Percentiles rank a stretch among this genome's conserved stretches.
These are phyloP conservation scores for Andrena bucephala DNA, from an alignment of 2,888 invertebrate species.

Conservation along the genomic window DNA sequence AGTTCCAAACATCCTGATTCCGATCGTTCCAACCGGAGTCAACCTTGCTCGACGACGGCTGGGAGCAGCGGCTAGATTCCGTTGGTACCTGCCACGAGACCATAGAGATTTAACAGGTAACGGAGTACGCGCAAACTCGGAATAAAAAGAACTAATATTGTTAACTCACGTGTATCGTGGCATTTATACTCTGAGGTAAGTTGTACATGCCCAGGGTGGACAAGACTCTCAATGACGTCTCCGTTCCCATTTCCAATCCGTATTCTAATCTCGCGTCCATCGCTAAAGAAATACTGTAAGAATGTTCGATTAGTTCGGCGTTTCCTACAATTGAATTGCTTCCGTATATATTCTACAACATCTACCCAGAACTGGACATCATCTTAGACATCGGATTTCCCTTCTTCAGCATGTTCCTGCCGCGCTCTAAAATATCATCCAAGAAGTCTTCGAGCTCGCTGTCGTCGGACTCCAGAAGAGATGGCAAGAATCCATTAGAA, in stretches of 20 bases:
- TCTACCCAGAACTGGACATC: constrained; percentile 79
- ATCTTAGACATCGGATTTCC: constrained; percentile 83
- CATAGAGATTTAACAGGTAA: not conserved
- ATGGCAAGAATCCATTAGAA: constrained; percentile 87
- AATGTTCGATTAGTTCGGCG: constrained; percentile 13
- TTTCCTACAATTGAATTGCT: not conserved
- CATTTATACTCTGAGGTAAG: constrained; percentile 87
- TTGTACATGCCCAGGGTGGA: constrained; percentile 89
- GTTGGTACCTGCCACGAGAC: constrained; percentile 57
- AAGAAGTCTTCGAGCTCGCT: constrained; percentile 93
- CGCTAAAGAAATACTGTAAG: constrained; percentile 88
- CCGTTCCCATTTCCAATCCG: constrained; percentile 92
- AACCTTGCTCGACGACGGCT: constrained; percentile 54
- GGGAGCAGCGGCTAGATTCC: constrained; percentile 56
- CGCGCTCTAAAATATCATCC: constrained; percentile 89
- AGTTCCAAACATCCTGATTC: constrained; percentile 77
- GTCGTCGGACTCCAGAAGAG: constrained; percentile 92
- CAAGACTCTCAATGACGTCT: constrained; percentile 90
- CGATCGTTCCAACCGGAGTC: constrained; percentile 71
- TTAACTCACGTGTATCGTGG: constrained; percentile 83
- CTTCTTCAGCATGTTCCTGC: constrained; percentile 87
- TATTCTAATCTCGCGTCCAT: constrained; percentile 92
- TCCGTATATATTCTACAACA: not conserved
- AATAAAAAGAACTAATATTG: constrained; percentile 76
- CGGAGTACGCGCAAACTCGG: no score